Evolutionary conservation across 2,888 invertebrate genomes (phyloP), one percentile per base, ranked within the genome.

Genomic region (Prenolepis imparis): DNA sequence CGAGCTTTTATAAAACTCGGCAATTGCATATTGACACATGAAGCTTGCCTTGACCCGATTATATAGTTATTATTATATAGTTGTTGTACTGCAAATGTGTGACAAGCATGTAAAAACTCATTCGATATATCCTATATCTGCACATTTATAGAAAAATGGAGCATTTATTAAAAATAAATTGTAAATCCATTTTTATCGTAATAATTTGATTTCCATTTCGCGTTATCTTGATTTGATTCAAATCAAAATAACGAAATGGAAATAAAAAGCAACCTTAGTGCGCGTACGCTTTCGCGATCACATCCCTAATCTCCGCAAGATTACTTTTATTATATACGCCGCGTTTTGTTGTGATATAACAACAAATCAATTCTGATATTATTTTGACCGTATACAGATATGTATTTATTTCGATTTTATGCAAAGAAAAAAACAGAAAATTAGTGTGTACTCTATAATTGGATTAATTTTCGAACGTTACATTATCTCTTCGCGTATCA

Each of bases 1-100:
- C 84, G 82, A 83, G 77, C 61, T 82, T 83, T 48, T 41, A 74
- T 64, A 44, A 77, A 87, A 77, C 84, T 85, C 87, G 44, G 18
- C 28, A 61, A 72, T 81, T 82, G 18, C 48, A 5, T 18, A 68
- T 82, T 82, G 74, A 83, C 83, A 82, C 61, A 72, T 3, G 44
- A 59, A 64, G 63, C 48, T 82, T 32, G 73, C 87, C 87, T 87
- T 87, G 83, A 85, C 87, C 82, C 18, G 36, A 80, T 57, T 55
- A 59, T 32, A n/a, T n/a, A n/a, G 18, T 36, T 52, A 18, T 68
- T 32, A 44, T 77, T 74, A 64, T 74, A 64, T 63, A 32, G 63
- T 59, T 52, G 6, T 52, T 52, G 32, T 61, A 57, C 55, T 36
- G 70, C 55, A 44, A 67, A 74, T 85, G 57, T 85, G 57, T 21